Percentiles rank a stretch among this genome's conserved stretches.
Conservation (phyloP, 2,888 invertebrate species). For the Tryphoninae sp. region DNA sequence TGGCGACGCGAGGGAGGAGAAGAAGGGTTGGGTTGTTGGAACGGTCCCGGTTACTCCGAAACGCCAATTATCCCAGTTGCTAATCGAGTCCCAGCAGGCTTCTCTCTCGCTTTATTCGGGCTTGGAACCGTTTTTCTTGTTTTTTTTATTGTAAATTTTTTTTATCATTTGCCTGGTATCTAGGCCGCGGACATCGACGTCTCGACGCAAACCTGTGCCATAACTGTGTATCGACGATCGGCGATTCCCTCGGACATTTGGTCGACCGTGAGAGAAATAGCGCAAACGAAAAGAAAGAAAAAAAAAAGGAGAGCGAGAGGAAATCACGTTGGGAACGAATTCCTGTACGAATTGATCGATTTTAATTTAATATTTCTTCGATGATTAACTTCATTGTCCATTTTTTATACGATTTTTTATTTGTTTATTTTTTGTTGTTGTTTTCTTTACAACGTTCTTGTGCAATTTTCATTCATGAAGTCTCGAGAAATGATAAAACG, state of each 20-base stretch:
- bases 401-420: background rate
- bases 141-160: conserved; percentile 12
- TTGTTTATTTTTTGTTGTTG: background rate
- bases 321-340: background rate
- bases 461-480: background rate
- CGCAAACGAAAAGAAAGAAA: background rate
- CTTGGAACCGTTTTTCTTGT: conserved; percentile 25
- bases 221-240: background rate
- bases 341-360: too few species aligned
- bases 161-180: conserved; percentile 43
- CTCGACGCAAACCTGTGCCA: background rate
- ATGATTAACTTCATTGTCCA: too few species aligned
- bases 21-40: background rate
- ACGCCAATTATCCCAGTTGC: conserved; percentile 52
- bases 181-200: conserved; percentile 34
- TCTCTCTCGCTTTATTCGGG: conserved; percentile 38
- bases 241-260: background rate
- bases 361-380: too few species aligned
- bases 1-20: background rate
- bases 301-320: background rate
- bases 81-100: conserved; percentile 44
- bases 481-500: background rate
- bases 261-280: background rate
- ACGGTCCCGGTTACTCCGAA: conserved; percentile 22
- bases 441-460: background rate